These are phyloP conservation scores for Allygus modestus DNA, from an alignment of 2,888 invertebrate genomes.

Conservation along the genomic window DNA sequence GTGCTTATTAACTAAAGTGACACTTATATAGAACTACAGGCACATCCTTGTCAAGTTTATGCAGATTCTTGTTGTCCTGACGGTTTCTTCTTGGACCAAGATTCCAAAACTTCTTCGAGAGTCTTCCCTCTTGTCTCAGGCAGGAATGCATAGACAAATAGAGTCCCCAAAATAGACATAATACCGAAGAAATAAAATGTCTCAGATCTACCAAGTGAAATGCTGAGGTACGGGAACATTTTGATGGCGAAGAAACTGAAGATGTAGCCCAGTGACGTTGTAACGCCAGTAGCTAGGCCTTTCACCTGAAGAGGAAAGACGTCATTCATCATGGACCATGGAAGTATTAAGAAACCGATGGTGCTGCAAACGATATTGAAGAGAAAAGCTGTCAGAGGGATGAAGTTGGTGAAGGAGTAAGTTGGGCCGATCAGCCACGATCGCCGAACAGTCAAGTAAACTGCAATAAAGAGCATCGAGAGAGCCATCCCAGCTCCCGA, in stretches of 20 bases:
- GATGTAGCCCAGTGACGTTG: constrained; percentile 76
- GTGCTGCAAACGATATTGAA: constrained; percentile 77
- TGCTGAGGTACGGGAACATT: constrained; percentile 75
- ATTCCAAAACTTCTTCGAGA: constrained; percentile 67
- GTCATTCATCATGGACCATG: constrained; percentile 79
- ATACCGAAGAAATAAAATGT: constrained; percentile 77
- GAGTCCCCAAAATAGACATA: constrained; percentile 75
- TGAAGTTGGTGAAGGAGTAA: constrained; percentile 70
- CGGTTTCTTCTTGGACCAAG: constrained; percentile 57
- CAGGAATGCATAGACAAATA: constrained; percentile 75
- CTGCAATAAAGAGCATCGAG: constrained; percentile 76
- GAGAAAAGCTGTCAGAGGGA: constrained; percentile 75
- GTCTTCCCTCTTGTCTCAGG: constrained; percentile 79
- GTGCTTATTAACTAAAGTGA: background rate
- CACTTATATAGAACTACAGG: background rate
- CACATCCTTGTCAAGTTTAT: background rate
- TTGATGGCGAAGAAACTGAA: constrained; percentile 78
- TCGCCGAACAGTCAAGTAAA: constrained; percentile 73
- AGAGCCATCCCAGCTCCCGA: constrained; percentile 79
- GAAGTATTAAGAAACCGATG: constrained; percentile 78
- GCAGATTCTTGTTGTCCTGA: constrained; percentile 35
- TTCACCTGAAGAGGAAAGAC: constrained; percentile 77
- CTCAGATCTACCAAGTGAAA: constrained; percentile 74
- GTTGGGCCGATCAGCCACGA: constrained; percentile 63
- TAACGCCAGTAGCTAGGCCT: constrained; percentile 76